These are phyloP conservation scores for Lasioglossum calceatum DNA, from an alignment of 2,888 invertebrate genomes.

Conservation along the genomic window DNA sequence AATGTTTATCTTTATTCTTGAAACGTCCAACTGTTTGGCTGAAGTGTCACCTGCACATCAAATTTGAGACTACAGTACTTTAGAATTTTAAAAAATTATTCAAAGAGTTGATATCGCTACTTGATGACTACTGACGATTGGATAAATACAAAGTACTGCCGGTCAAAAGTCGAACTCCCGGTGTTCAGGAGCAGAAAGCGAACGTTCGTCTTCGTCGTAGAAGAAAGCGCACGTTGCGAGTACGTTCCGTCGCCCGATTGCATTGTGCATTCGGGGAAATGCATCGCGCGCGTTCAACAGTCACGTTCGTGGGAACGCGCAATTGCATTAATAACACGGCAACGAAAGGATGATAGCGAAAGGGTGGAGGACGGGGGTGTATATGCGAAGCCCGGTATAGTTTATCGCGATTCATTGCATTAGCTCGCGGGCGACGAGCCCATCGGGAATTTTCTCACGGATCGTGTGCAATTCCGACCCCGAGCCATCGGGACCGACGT, in stretches of 20 bases:
- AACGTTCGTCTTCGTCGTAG: neutral
- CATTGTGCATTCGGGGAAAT: conserved; percentile 30
- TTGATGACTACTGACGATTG: no score
- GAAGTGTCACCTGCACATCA: no score
- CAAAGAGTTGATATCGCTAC: no score
- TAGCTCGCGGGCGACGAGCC: conserved; percentile 22
- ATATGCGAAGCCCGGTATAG: conserved; percentile 5
- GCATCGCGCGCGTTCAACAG: conserved; percentile 15
- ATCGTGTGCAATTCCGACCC: conserved; percentile 31
- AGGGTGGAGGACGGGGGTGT: neutral
- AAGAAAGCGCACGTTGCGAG: conserved; percentile 16
- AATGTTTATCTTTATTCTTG: no score
- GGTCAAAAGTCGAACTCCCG: neutral
- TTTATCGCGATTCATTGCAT: conserved; percentile 50
- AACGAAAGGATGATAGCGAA: conserved; percentile 1
- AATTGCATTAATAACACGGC: conserved; percentile 60
- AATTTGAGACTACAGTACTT: no score
- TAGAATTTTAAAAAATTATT: no score
- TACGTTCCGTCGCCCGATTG: conserved; percentile 20
- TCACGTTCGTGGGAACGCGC: conserved; percentile 49
- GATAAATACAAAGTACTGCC: no score
- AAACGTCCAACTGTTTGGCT: no score
- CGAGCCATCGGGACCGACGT: conserved; percentile 9
- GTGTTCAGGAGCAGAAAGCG: neutral
- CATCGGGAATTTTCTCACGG: conserved; percentile 34